A percentile compares a stretch with the other conserved stretches of the same genome.
These are phyloP conservation scores for Erethizon dorsatum DNA, from an alignment of 2,797 vertebrate species.

Conservation along the genomic window DNA sequence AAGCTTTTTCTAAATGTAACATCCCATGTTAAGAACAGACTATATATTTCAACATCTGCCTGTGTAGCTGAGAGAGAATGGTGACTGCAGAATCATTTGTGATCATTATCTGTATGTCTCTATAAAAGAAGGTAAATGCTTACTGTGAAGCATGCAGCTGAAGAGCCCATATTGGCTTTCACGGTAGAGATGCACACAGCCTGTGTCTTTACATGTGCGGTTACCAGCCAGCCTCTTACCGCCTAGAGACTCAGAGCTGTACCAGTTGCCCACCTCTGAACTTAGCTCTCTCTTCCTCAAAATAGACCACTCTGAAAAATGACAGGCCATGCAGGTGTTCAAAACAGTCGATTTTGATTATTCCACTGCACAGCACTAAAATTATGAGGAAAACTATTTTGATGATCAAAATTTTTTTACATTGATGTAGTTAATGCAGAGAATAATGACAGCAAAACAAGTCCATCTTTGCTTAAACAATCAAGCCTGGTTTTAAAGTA, in stretches of 20 bases:
- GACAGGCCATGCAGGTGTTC: not conserved
- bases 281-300: constrained; percentile 12
- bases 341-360: not conserved
- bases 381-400: not conserved
- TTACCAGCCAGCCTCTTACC: constrained; percentile 79
- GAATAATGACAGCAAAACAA: constrained; percentile 28
- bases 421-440: not conserved
- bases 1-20: constrained; percentile 4
- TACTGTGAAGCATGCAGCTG: constrained; percentile 82
- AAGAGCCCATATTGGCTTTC: constrained; percentile 69
- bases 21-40: not conserved
- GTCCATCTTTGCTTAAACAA: not conserved
- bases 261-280: constrained; percentile 1
- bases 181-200: constrained; percentile 71
- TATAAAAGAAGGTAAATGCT: constrained; percentile 82
- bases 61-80: constrained; percentile 28
- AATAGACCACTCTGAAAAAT: constrained; percentile 17
- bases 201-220: constrained; percentile 61
- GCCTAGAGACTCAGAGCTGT: constrained; percentile 66
- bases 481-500: constrained; percentile 37
- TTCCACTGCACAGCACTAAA: not conserved
- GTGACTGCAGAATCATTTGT: constrained; percentile 70
- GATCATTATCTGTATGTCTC: constrained; percentile 82
- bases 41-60: constrained; percentile 59
- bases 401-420: not conserved